Base-by-base conservation (phyloP, 2,113 vertebrate genomes). In the Periophthalmus modestus region DNA sequence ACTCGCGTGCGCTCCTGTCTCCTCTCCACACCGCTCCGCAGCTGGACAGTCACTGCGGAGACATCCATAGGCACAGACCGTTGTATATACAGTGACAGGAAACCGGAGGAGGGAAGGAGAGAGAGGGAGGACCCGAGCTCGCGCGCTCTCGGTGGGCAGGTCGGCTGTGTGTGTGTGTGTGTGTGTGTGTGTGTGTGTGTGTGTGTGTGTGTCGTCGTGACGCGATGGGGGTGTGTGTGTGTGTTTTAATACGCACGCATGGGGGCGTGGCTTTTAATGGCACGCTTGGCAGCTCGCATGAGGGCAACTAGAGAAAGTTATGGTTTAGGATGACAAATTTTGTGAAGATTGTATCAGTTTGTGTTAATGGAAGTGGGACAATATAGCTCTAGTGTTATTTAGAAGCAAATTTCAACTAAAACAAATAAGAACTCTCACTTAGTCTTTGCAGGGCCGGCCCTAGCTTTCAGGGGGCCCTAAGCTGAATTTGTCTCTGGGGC, bases 1-100 rank as follows among this genome's bases (percentile, higher is more conserved):
- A 39, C 58, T 55, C 4, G 33, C 11, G 34, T 39, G 66, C 2
- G 13, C 74, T n/a, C 46, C 28, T 63, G 36, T 71, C 76, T 86
- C 78, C 76, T 24, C 75, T 82, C 82, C 74, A 28, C 75, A 81
- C 82, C 74, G 74, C 83, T 74, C 85, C 68, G 75, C 85, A 87
- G 85, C 88, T 85, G 83, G 77, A 87, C 81, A 83, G 48, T 86
- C 76, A 85, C 78, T 83, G 85, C 75, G 48, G 24, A 84, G 76
- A 69, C 69, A 77, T 79, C 43, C 68, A 70, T 19, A 47, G 43
- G 28, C 74, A 46, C 74, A 70, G 69, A 12, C 61, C 24, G 47
- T 36, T 52, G 61, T 74, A 19, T 59, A 58, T 54, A 66, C 70
- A 71, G 67, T 73, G 77, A 82, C 85, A 87, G 85, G 89, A 89